phyloP scores from a whole-genome alignment of 2,888 invertebrate species.

The Drosophila prolongata region DNA sequence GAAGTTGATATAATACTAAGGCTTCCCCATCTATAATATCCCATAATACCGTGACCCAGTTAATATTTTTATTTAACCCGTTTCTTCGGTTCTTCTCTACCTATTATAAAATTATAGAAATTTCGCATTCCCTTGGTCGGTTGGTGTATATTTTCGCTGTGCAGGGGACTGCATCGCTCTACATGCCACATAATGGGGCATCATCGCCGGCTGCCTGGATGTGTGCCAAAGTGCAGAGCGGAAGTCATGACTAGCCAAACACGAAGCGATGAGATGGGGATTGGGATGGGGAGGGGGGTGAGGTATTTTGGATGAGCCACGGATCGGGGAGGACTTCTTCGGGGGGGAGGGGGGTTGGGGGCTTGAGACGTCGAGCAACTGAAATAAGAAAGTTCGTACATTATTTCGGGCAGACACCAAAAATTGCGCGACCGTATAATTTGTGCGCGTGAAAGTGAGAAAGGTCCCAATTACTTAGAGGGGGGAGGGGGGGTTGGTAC shows the following conservation, averaged over 20 bases:
- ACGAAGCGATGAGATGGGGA: slow-evolving; percentile 70
- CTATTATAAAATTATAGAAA: background rate
- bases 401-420: slow-evolving; percentile 76
- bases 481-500: slow-evolving; percentile 15
- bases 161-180: slow-evolving; percentile 36
- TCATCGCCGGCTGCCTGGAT: slow-evolving; percentile 57
- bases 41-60: no score
- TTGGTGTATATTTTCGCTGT: slow-evolving; percentile 2
- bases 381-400: slow-evolving; percentile 77
- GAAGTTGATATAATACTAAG: no score
- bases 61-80: no score
- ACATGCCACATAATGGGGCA: slow-evolving; percentile 76
- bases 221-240: slow-evolving; percentile 72
- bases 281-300: slow-evolving; percentile 2
- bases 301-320: slow-evolving; percentile 21
- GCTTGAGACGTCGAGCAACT: background rate
- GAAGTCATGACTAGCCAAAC: slow-evolving; percentile 80
- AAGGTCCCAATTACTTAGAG: slow-evolving; percentile 83
- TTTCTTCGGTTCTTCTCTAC: no score
- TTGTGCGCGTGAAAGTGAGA: slow-evolving; percentile 83
- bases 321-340: background rate
- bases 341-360: slow-evolving; percentile 1
- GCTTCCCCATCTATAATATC: no score
- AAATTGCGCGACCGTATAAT: slow-evolving; percentile 66
- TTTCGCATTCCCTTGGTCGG: background rate